Evolutionary conservation across 2,888 invertebrate species (phyloP), one percentile per base, ranked within the genome.

Genomic region (Protonemura montana): DNA sequence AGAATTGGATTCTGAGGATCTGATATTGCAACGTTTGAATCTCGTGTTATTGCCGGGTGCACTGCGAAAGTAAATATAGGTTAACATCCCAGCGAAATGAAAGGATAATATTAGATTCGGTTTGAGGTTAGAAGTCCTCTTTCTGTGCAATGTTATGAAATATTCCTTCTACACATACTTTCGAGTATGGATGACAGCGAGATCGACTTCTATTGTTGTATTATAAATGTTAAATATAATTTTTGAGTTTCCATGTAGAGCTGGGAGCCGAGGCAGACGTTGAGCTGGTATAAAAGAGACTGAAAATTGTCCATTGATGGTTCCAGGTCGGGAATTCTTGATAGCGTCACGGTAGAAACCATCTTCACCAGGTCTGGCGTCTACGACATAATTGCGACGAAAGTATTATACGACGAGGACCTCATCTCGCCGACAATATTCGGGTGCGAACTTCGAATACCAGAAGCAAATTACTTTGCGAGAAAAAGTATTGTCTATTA

Each of bases 371-470:
- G 76, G 25, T 81, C 86, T 21, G 86, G 84, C 28, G 87, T 88
- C 87, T 89, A 88, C 87, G 89, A 89, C 86, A 88, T 89, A 77
- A 87, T 87, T 3, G 88, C 89, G 81, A 88, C 87, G 29, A 88
- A 88, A 21, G 78, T 89, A 26, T 87, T 89, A 25, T 85, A 87
- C 27, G 88, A 88, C 80, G 86, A 87, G 2, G 89, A 89, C 5
- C 87, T 89, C 28, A 85, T 87, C 59, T 85, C 89, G 7, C 89
- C 89, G 25, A 89, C 90, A n/a, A 87, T 89, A 26, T 89, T 90
- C 87, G 90, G 90, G 87, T 90, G 90, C 88, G 90, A 90, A 87
- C 89, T 90, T 78, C 89, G 87, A 83, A 90, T 90, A 77, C 90
- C 90, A 2, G 89, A 89, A 85, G 90, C 90, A 21, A 89, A 89